Conservation (phyloP, 2,797 vertebrate species). For the Synaphobranchus kaupii region DNA sequence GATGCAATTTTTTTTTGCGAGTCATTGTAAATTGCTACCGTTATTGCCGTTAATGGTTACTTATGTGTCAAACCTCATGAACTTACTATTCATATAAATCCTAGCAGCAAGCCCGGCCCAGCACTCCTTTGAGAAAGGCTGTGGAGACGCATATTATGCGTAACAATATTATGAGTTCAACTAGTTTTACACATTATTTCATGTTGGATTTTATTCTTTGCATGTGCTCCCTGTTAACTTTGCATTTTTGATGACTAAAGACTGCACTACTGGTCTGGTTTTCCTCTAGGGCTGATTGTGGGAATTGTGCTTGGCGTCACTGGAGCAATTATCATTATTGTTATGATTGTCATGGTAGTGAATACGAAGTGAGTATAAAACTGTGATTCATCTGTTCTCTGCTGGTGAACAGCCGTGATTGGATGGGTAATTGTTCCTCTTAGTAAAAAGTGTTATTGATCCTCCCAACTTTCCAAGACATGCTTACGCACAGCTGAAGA, state of each 20-base stretch:
- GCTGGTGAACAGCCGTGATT: background rate
- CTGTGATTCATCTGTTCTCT: background rate
- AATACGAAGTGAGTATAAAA: constrained; percentile 59
- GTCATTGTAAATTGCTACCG: background rate
- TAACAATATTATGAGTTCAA: background rate
- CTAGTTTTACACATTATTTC: background rate
- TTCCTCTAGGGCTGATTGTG: constrained; percentile 64
- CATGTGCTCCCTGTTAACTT: background rate
- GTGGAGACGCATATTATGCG: background rate
- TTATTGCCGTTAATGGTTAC: background rate
- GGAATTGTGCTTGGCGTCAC: constrained; percentile 63
- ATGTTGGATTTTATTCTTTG: background rate
- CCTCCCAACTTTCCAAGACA: background rate
- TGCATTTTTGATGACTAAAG: background rate
- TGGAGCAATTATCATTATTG: constrained; percentile 50
- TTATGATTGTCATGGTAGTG: constrained; percentile 56
- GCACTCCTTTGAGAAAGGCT: background rate
- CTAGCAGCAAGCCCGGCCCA: background rate
- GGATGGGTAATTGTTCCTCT: background rate
- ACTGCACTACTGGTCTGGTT: background rate
- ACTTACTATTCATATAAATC: background rate
- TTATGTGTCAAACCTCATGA: background rate
- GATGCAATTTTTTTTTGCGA: background rate
- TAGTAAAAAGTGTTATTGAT: background rate
- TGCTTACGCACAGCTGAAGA: background rate